A percentile compares a stretch with the other conserved stretches of the same genome.
Evolutionary conservation across 2,888 invertebrate species (phyloP).

Genomic region (Orchestes rusci): DNA sequence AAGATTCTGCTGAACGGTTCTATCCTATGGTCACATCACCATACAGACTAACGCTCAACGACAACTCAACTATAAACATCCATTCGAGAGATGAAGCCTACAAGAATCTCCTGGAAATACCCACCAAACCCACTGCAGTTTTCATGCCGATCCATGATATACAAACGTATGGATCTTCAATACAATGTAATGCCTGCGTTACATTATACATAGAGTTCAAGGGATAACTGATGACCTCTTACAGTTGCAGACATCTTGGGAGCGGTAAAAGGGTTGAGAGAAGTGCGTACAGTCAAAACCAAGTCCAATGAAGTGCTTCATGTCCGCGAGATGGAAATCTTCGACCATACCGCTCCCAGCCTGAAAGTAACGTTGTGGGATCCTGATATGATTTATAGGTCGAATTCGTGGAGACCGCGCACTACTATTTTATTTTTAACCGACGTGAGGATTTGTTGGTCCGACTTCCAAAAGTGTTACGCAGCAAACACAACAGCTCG

Average conservation of each 20-base stretch:
- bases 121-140: slow-evolving; percentile 58
- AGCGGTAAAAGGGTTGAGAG: slow-evolving; percentile 55
- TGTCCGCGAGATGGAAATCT: slow-evolving; percentile 60
- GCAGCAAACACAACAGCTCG: slow-evolving; percentile 47
- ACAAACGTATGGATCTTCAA: slow-evolving; percentile 39
- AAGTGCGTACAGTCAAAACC: slow-evolving; percentile 55
- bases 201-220: background rate
- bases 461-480: slow-evolving; percentile 47
- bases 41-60: slow-evolving; percentile 57
- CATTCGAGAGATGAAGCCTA: slow-evolving; percentile 47
- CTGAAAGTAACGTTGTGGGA: slow-evolving; percentile 61
- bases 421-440: slow-evolving; percentile 65
- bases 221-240: too few species aligned
- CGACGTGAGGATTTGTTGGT: slow-evolving; percentile 59
- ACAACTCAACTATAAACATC: slow-evolving; percentile 53
- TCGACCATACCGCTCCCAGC: slow-evolving; percentile 55
- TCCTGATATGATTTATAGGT: slow-evolving; percentile 57
- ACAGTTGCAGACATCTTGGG: slow-evolving; percentile 59
- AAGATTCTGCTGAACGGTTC: slow-evolving; percentile 53
- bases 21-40: slow-evolving; percentile 61
- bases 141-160: slow-evolving; percentile 51
- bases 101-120: slow-evolving; percentile 53
- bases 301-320: slow-evolving; percentile 48
- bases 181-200: slow-evolving; percentile 17
- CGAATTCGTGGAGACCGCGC: slow-evolving; percentile 59